Evolutionary conservation across 2,113 vertebrate genomes (phyloP).

Genomic region (Periophthalmus modestus): DNA sequence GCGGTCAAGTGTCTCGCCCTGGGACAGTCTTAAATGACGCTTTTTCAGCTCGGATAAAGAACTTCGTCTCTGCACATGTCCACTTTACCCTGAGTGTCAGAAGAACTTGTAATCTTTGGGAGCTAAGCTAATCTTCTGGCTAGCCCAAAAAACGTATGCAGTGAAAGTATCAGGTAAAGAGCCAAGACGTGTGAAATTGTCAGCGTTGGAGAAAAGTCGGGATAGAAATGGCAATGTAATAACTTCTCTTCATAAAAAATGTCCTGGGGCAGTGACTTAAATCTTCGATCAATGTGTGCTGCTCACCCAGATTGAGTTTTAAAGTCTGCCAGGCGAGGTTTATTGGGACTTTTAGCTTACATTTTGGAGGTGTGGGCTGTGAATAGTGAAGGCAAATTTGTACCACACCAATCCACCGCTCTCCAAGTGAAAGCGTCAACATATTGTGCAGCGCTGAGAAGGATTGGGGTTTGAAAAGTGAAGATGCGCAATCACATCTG

Average conservation of each 20-base stretch:
- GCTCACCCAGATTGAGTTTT: constrained; percentile 30
- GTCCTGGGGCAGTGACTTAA: constrained; percentile 38
- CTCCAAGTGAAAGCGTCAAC: not conserved
- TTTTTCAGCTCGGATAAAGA: constrained; percentile 37
- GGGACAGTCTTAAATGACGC: constrained; percentile 29
- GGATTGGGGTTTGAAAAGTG: not conserved
- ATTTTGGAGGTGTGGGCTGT: constrained; percentile 26
- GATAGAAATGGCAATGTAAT: constrained; percentile 47
- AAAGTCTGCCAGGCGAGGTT: constrained; percentile 34
- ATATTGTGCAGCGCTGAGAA: not conserved
- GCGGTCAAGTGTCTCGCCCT: constrained; percentile 31
- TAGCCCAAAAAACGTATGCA: constrained; percentile 31
- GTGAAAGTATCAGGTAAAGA: constrained; percentile 34
- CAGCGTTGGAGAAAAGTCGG: constrained; percentile 33
- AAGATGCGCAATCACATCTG: not conserved
- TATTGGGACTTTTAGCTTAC: constrained; percentile 28
- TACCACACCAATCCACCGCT: constrained; percentile 16
- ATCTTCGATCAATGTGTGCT: constrained; percentile 35
- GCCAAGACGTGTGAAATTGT: constrained; percentile 36
- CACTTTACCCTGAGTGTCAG: constrained; percentile 36
- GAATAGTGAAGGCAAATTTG: constrained; percentile 16
- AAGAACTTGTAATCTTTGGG: constrained; percentile 36
- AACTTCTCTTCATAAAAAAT: constrained; percentile 56
- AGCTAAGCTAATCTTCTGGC: constrained; percentile 43
- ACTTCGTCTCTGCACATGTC: constrained; percentile 20